Conservation (phyloP, 2,797 vertebrate genomes). For the Paguma larvata region DNA sequence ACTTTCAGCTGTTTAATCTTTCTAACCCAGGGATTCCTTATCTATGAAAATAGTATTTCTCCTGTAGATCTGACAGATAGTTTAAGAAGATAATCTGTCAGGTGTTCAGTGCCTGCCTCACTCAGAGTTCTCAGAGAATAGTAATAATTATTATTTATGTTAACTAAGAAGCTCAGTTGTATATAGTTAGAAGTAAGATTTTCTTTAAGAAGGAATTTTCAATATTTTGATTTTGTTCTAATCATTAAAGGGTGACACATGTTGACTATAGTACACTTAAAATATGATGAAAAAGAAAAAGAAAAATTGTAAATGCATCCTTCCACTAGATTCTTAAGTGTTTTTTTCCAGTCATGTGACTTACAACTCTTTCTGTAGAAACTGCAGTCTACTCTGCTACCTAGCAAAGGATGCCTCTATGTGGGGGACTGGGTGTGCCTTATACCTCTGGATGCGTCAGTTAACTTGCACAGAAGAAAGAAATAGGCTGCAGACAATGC, state of each 20-base stretch:
- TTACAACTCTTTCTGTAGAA: not conserved
- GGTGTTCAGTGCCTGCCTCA: not conserved
- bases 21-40: not conserved
- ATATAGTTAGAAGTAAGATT: not conserved
- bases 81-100: not conserved
- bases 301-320: not conserved
- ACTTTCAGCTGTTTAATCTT: not conserved
- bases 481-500: not conserved
- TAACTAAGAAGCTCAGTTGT: not conserved
- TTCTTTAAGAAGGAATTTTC: conserved; percentile 33
- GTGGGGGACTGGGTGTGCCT: not conserved
- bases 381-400: not conserved
- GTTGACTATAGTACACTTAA: not conserved
- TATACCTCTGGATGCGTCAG: not conserved
- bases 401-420: not conserved
- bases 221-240: conserved; percentile 25
- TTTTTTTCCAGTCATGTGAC: not conserved
- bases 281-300: not conserved
- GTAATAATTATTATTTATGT: not conserved
- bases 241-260: not conserved
- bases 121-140: not conserved
- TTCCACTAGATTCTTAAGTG: not conserved
- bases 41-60: not conserved
- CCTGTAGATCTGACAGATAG: not conserved
- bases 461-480: not conserved